phyloP scores from a whole-genome alignment of 2,797 vertebrate species.

The Fundulus diaphanus region DNA sequence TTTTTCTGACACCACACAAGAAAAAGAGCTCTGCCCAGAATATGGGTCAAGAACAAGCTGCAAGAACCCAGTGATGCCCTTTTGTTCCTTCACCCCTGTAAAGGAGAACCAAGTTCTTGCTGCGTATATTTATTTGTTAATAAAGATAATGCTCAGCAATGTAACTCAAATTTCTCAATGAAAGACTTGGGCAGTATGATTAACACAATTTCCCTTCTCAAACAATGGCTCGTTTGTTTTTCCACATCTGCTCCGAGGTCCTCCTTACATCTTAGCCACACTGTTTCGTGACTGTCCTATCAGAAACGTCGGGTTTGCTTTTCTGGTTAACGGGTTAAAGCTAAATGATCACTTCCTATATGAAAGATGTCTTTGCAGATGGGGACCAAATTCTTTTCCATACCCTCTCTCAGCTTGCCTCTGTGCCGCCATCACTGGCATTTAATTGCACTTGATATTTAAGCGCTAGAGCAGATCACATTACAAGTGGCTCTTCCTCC shows the following conservation, averaged over 20 bases:
- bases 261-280: conserved; percentile 21
- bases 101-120: too few relatives aligned
- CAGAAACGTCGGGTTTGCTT: conserved; percentile 12
- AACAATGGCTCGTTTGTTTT: neutral
- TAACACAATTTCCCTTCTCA: neutral
- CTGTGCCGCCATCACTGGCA: conserved; percentile 37
- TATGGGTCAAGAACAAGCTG: too few relatives aligned
- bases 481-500: conserved; percentile 70
- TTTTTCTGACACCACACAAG: neutral
- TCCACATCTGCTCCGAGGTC: conserved; percentile 19
- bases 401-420: conserved; percentile 35
- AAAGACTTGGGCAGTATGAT: neutral
- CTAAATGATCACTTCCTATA: conserved; percentile 44
- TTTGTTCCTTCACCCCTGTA: too few relatives aligned
- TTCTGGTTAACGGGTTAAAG: conserved; percentile 14
- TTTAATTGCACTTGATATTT: conserved; percentile 80
- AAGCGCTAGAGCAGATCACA: conserved; percentile 67
- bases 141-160: neutral
- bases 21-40: neutral
- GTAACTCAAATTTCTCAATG: neutral
- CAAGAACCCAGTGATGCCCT: too few relatives aligned
- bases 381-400: conserved; percentile 50
- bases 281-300: conserved; percentile 1
- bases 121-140: too few relatives aligned
- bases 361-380: conserved; percentile 38